phyloP scores from a whole-genome alignment of 2,888 invertebrate genomes.

The Megalurothrips usitatus region DNA sequence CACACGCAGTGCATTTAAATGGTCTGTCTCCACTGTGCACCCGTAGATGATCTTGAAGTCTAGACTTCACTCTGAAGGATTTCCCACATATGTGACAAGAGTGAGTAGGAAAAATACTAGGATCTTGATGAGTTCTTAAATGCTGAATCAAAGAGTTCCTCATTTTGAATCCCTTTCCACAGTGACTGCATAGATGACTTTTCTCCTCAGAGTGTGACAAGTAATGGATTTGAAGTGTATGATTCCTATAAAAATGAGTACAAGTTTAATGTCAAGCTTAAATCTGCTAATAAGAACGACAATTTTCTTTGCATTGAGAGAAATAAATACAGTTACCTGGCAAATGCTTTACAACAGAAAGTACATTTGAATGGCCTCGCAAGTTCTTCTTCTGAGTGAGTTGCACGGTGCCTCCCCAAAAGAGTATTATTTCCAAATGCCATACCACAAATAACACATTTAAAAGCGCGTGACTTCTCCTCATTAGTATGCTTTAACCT shows the following conservation, averaged over 20 bases:
- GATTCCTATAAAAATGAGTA: background rate
- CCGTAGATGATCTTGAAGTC: background rate
- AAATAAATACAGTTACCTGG: background rate
- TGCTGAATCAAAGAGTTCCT: background rate
- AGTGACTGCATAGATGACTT: too few relatives aligned
- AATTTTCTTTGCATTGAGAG: too few relatives aligned
- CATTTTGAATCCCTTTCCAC: background rate
- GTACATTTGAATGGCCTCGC: conserved; percentile 3
- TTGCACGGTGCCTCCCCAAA: background rate
- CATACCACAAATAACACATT: background rate
- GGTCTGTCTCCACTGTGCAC: background rate
- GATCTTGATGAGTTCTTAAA: background rate
- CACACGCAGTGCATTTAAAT: background rate
- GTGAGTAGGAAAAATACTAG: background rate
- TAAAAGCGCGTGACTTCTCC: conserved; percentile 11
- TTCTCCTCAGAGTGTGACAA: background rate
- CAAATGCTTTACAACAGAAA: conserved; percentile 2
- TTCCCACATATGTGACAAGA: background rate
- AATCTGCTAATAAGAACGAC: background rate
- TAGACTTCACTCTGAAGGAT: background rate
- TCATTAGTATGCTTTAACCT: background rate
- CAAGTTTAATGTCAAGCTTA: background rate
- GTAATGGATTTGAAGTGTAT: conserved; percentile 2
- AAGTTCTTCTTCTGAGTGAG: background rate
- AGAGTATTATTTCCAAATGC: conserved; percentile 14